These are phyloP conservation scores for Pantherophis guttatus DNA, from an alignment of 2,113 vertebrate species.

Conservation along the genomic window DNA sequence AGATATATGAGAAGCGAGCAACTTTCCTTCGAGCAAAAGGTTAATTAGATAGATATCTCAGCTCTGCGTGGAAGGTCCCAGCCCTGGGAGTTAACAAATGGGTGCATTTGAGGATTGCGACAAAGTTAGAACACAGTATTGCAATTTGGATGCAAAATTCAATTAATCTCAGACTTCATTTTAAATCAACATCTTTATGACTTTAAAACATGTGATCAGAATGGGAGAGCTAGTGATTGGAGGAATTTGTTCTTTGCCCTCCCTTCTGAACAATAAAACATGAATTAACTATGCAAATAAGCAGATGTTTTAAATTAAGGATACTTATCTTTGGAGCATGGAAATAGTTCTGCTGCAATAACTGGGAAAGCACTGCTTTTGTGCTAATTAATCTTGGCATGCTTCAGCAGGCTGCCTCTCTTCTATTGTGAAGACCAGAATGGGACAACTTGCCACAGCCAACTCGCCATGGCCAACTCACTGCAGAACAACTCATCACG, in stretches of 20 bases:
- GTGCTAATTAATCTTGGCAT: background rate
- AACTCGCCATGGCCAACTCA: no score
- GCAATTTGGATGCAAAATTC: background rate
- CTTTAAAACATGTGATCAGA: background rate
- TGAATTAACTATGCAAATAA: background rate
- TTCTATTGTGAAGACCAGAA: background rate
- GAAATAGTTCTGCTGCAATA: background rate
- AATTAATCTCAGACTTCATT: background rate
- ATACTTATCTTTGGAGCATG: background rate
- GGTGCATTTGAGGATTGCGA: background rate
- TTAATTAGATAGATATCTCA: background rate
- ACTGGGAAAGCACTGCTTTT: background rate
- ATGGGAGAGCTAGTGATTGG: background rate
- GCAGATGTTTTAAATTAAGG: background rate
- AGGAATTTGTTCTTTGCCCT: background rate
- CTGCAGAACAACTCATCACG: no score
- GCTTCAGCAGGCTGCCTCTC: background rate
- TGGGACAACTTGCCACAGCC: no score
- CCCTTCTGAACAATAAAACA: background rate
- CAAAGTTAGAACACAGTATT: background rate
- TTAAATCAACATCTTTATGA: background rate
- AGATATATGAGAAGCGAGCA: background rate
- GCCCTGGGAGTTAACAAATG: background rate
- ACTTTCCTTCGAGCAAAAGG: background rate
- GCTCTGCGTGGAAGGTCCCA: background rate